Base-by-base conservation (phyloP, 1,140 invertebrate species). In the Drosophila takahashii region DNA sequence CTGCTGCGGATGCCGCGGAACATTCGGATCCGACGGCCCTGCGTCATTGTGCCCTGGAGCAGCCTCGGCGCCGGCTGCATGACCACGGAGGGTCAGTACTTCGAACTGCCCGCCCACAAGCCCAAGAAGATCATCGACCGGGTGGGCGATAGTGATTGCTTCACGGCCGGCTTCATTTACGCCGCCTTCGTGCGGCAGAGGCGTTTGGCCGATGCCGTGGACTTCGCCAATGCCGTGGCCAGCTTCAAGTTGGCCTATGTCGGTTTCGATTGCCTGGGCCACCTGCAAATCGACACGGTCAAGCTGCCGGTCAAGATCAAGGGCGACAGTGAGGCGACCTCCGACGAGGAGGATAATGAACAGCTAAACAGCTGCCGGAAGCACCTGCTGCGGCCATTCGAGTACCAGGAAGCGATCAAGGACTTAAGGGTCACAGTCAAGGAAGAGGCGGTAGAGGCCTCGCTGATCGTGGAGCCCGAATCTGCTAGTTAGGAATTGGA, bases 41-140 rank as follows among this genome's bases (percentile, higher is more conserved):
- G 83, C 45, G 86, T 96, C 18, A 93, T 96, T 32, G 95, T 95
- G 81, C 92, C 95, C 0, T 96, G 96, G 96, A 94, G 94, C 27
- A 94, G 94, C 6, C 62, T 93, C 65, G 95, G 95, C 11, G 95
- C 95, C 3, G 93, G 93, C 65, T 94, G 93, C 11, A 90, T 93
- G 66, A 92, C 91, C 61, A 84, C 92, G 53, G 92, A 93, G 3
- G 81, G 86, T 4, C 81, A 93, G 16, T 92, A 94, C 13, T 51
- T 27, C 3, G 92, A 92, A 36, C 92, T 93, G 64, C 92, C 93
- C 52, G 93, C 94, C 10, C 94, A 93, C 80, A 92, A 93, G 34
- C 22, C 57, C 0, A 62, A 79, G 1, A 92, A 92, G 64, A 91
- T 96, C 5, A 90, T 95, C 0, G 96, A 96, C 70, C 95, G 94